A percentile compares a stretch with the other conserved stretches of the same genome.
phyloP scores from a whole-genome alignment of 2,797 vertebrate species.

The Macroramphosus scolopax region DNA sequence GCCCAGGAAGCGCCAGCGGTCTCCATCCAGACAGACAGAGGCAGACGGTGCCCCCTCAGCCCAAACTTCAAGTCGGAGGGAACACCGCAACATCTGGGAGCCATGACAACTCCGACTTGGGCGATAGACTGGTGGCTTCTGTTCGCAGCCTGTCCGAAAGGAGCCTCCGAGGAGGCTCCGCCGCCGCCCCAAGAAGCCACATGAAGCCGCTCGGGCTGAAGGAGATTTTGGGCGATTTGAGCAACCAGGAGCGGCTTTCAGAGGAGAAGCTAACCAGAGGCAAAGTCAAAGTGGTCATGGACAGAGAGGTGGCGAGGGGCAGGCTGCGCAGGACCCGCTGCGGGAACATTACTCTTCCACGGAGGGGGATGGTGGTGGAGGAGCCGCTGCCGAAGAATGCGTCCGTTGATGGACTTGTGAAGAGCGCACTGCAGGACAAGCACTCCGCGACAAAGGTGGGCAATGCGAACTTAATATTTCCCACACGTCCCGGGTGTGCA shows the following conservation, averaged over 20 bases:
- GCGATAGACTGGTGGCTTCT: slow-evolving; percentile 72
- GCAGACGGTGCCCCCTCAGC: slow-evolving; percentile 53
- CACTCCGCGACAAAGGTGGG: slow-evolving; percentile 72
- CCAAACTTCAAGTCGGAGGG: slow-evolving; percentile 65
- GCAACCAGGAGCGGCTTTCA: slow-evolving; percentile 75
- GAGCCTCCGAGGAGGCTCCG: slow-evolving; percentile 47
- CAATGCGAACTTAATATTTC: slow-evolving; percentile 63
- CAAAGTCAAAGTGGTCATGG: slow-evolving; percentile 83
- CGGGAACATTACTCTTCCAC: slow-evolving; percentile 77
- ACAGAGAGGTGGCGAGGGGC: slow-evolving; percentile 81
- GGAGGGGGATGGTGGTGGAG: slow-evolving; percentile 54
- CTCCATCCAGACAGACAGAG: slow-evolving; percentile 34
- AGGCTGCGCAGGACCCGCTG: slow-evolving; percentile 82
- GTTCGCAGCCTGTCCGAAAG: slow-evolving; percentile 72
- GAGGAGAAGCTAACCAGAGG: slow-evolving; percentile 82
- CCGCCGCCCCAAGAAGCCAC: slow-evolving; percentile 69
- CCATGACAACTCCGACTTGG: slow-evolving; percentile 58
- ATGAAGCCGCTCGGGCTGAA: slow-evolving; percentile 78
- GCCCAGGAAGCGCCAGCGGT: slow-evolving; percentile 47
- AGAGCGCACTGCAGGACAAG: slow-evolving; percentile 71
- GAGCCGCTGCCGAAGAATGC: slow-evolving; percentile 35
- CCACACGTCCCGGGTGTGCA: slow-evolving; percentile 54
- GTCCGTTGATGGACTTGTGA: slow-evolving; percentile 55
- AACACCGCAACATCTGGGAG: slow-evolving; percentile 30
- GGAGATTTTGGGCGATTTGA: slow-evolving; percentile 82